Percentiles rank a stretch among this genome's conserved stretches.
phyloP scores from a whole-genome alignment of 1,140 invertebrate genomes.

The Callitettix versicolor region DNA sequence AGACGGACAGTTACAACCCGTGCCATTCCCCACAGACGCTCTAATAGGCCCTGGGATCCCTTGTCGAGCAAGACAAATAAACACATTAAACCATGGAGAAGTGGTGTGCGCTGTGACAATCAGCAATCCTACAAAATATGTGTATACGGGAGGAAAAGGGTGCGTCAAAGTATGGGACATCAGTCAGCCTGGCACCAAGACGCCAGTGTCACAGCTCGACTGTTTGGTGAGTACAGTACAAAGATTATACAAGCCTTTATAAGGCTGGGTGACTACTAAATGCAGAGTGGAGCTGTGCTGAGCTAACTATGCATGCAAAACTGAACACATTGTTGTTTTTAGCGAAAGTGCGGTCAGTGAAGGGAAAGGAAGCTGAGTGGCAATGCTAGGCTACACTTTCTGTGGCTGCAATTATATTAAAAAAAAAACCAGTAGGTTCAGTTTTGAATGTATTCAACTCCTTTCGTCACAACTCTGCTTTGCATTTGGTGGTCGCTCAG shows the following conservation, averaged over 20 bases:
- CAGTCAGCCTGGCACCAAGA: slow-evolving; percentile 65
- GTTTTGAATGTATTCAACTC: too few species aligned
- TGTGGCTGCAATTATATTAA: too few species aligned
- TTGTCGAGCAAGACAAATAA: slow-evolving; percentile 77
- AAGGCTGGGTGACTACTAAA: too few species aligned
- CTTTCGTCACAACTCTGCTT: too few species aligned
- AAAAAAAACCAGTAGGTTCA: too few species aligned
- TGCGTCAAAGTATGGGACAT: slow-evolving; percentile 97
- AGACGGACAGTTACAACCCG: slow-evolving; percentile 80
- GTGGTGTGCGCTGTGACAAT: slow-evolving; percentile 85
- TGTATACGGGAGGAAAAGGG: slow-evolving; percentile 98
- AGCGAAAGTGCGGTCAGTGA: too few species aligned
- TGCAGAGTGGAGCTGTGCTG: too few species aligned
- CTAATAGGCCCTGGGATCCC: slow-evolving; percentile 87
- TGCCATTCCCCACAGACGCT: slow-evolving; percentile 92
- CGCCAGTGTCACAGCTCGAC: slow-evolving; percentile 82
- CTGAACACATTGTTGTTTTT: too few species aligned
- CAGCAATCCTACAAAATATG: slow-evolving; percentile 78
- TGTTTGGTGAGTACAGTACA: slow-evolving; percentile 58
- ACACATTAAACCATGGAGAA: slow-evolving; percentile 88
- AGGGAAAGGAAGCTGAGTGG: too few species aligned
- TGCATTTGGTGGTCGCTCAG: too few species aligned
- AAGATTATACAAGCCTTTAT: not conserved
- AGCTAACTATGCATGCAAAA: too few species aligned
- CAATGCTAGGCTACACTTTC: too few species aligned